Percentiles rank a stretch among this genome's conserved stretches.
These are phyloP conservation scores for Drosophila tripunctata DNA, from an alignment of 2,888 invertebrate species.

Conservation along the genomic window DNA sequence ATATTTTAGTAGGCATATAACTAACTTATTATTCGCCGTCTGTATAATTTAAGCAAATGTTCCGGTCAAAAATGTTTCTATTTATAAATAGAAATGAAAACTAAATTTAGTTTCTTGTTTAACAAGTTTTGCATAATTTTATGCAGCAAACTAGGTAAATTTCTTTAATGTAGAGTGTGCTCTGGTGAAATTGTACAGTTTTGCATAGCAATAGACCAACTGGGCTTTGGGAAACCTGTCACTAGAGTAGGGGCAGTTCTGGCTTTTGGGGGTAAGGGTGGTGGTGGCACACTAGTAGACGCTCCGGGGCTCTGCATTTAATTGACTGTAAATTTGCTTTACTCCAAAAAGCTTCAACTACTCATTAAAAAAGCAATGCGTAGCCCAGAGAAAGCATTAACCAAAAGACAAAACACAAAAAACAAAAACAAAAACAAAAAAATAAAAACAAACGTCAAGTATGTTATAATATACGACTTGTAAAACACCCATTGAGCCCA, in stretches of 20 bases:
- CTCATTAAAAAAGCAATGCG: slow-evolving; percentile 59
- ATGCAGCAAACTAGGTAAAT: no score
- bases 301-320: slow-evolving; percentile 58
- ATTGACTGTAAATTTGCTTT: slow-evolving; percentile 75
- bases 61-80: no score
- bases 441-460: background rate
- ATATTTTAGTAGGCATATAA: no score
- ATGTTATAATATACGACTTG: background rate
- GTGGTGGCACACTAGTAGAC: background rate
- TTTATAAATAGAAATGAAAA: no score
- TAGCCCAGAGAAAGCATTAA: slow-evolving; percentile 1
- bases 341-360: slow-evolving; percentile 71
- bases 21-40: no score
- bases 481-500: no score
- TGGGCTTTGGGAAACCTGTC: background rate
- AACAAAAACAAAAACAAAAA: background rate
- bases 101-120: no score
- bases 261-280: background rate
- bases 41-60: no score
- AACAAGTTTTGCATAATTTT: no score
- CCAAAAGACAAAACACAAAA: background rate
- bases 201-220: no score
- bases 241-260: background rate
- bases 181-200: no score
- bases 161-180: no score